Percentiles rank a stretch among this genome's conserved stretches.
Conservation (phyloP, 2,113 vertebrate genomes). For the Reinhardtius hippoglossoides region DNA sequence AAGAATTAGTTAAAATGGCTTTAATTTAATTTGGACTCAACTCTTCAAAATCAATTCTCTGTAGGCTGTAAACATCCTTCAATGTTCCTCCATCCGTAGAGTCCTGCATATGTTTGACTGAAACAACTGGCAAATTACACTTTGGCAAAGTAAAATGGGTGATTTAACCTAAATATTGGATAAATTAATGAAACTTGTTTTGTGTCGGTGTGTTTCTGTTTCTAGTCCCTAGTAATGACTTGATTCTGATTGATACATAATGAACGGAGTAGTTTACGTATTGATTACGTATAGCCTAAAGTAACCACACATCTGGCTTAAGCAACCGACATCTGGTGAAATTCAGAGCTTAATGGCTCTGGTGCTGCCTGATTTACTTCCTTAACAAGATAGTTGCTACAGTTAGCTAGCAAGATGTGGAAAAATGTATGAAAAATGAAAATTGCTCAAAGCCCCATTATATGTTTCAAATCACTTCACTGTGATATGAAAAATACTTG, state of each 20-base stretch:
- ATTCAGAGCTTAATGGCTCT: not conserved
- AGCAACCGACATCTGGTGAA: conserved; percentile 5
- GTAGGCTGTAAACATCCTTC: not conserved
- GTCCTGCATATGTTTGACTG: not conserved
- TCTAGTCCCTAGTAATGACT: not conserved
- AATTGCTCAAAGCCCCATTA: no score
- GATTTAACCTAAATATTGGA: not conserved
- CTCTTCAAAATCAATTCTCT: not conserved
- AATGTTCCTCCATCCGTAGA: not conserved
- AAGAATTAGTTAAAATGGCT: not conserved
- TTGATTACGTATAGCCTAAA: not conserved
- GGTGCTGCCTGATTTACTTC: no score
- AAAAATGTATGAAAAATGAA: no score
- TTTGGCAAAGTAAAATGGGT: not conserved
- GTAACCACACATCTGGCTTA: not conserved
- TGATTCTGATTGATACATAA: not conserved
- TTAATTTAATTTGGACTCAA: not conserved
- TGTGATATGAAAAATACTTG: no score
- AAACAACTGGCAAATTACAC: not conserved
- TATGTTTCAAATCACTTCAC: no score
- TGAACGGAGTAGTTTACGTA: not conserved
- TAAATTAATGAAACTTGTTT: not conserved
- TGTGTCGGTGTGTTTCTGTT: not conserved
- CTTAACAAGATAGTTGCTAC: no score
- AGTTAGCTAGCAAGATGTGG: no score